A percentile compares a stretch with the other conserved stretches of the same genome.
Evolutionary conservation across 1,140 invertebrate species (phyloP).

Genomic region (Propsilocerus akamusi): DNA sequence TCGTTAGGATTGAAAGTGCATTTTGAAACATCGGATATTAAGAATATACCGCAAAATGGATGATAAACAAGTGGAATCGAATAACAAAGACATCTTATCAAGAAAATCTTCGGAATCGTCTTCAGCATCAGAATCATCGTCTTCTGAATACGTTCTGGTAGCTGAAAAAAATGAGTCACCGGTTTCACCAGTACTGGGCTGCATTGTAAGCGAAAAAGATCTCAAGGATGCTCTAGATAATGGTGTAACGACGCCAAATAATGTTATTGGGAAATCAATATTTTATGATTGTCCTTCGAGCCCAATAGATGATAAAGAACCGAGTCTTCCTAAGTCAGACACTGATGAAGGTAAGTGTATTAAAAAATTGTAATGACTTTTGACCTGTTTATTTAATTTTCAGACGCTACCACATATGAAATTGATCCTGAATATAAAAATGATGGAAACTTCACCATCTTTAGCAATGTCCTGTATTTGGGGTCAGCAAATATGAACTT

Average conservation of each 20-base stretch:
- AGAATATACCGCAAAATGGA: too few relatives aligned
- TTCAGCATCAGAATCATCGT: too few relatives aligned
- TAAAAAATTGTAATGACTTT: conserved; percentile 2
- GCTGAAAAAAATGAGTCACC: conserved; percentile 22
- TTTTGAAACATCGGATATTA: too few relatives aligned
- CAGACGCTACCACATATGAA: conserved; percentile 36
- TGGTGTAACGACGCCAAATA: conserved; percentile 19
- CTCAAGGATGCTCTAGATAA: conserved; percentile 28
- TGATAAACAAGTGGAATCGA: too few relatives aligned
- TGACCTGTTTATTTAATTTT: neutral
- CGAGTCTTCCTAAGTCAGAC: conserved; percentile 28
- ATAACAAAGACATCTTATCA: too few relatives aligned
- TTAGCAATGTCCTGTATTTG: conserved; percentile 85
- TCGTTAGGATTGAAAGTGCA: too few relatives aligned
- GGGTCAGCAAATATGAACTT: conserved; percentile 85
- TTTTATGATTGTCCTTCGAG: conserved; percentile 29
- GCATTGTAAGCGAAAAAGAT: conserved; percentile 28
- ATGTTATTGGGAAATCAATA: conserved; percentile 25
- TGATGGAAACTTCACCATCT: conserved; percentile 38
- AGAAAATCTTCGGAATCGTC: too few relatives aligned
- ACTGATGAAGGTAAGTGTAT: conserved; percentile 37
- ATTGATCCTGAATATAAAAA: conserved; percentile 55
- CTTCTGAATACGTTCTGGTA: too few relatives aligned
- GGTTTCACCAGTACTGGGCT: conserved; percentile 20
- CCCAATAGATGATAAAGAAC: conserved; percentile 43